Percentiles rank a stretch among this genome's conserved stretches.
Conservation (phyloP, 2,888 invertebrate species). For the Synergus itoensis region DNA sequence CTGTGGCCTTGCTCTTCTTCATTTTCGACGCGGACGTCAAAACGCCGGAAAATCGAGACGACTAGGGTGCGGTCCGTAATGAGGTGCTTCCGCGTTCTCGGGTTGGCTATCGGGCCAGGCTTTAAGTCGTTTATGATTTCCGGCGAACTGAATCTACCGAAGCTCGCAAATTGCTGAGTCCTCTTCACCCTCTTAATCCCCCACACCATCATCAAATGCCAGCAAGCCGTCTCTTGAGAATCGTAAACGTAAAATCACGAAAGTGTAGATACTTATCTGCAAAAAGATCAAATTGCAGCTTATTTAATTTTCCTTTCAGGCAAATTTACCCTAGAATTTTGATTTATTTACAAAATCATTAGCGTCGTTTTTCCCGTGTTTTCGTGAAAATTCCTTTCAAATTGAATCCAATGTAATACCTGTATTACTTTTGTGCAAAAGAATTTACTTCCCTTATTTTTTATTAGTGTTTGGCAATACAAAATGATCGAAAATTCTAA, state of each 20-base stretch:
- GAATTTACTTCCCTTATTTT: too few species aligned
- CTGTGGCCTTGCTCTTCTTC: not conserved
- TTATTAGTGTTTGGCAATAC: too few species aligned
- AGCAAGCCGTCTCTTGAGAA: not conserved
- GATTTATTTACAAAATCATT: too few species aligned
- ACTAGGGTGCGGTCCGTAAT: conserved; percentile 31
- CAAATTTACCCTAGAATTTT: too few species aligned
- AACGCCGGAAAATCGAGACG: conserved; percentile 24
- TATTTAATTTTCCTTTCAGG: too few species aligned
- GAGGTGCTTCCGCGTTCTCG: conserved; percentile 40
- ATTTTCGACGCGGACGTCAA: conserved; percentile 13
- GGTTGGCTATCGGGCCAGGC: conserved; percentile 17
- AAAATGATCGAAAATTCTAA: too few species aligned
- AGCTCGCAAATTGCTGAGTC: not conserved
- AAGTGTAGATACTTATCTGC: not conserved
- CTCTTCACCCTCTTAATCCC: not conserved
- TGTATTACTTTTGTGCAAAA: too few species aligned
- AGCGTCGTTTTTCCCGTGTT: too few species aligned
- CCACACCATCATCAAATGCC: not conserved
- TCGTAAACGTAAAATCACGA: not conserved
- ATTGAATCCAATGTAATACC: too few species aligned
- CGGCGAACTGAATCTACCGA: conserved; percentile 21
- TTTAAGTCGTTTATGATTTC: conserved; percentile 43
- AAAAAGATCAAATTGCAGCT: not conserved
- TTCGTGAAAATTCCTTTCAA: too few species aligned